Base-by-base conservation (phyloP, 2,888 invertebrate species). In the Drosophila ustulata region DNA sequence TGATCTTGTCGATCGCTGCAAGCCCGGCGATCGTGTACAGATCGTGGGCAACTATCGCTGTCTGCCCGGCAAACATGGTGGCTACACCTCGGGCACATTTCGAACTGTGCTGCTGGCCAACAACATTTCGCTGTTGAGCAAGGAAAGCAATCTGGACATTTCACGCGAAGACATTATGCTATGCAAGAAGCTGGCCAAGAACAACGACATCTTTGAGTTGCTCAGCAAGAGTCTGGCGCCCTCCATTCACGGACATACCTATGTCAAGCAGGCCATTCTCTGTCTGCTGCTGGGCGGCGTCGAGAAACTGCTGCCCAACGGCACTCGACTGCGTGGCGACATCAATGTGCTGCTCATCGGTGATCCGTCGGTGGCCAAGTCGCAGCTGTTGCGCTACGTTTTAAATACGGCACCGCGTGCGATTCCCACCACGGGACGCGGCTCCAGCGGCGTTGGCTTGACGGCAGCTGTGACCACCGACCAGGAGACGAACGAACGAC, bases 341-440 rank as follows among this genome's bases (percentile, higher is more conserved):
- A 97, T 98, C 75, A 99, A 99, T 92, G 93, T 98, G 41, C 94
- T 99, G 41, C 93, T 99, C 3, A 99, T 99, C 89, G 99, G 99
- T 49, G 99, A 99, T 93, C 99, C 99, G 0, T 99, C 98, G 57
- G 99, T 99, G 41, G 99, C 99, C 1, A 99, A 99, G 93, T 99
- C 99, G 0, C 99, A 99, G 92, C 93, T 98, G 57, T 92, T 98
- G 4, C 95, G 99, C 9, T 99, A 99, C 91, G 99, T 99, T 1
- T 93, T 99, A 68, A 95, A 96, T 91, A 98, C 98, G 0, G 99
- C 99, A 0, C 99, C 99, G 0, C 93, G 99, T 25, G 99, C 99
- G 11, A 97, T 99, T 90, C 95, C 99, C 23, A 99, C 99, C 4
- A 99, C 99, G 0, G 99, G 99, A 7, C 94, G 99, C 68, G 99